Evolutionary conservation across 2,113 vertebrate species (phyloP).

Genomic region (Reinhardtius hippoglossoides): DNA sequence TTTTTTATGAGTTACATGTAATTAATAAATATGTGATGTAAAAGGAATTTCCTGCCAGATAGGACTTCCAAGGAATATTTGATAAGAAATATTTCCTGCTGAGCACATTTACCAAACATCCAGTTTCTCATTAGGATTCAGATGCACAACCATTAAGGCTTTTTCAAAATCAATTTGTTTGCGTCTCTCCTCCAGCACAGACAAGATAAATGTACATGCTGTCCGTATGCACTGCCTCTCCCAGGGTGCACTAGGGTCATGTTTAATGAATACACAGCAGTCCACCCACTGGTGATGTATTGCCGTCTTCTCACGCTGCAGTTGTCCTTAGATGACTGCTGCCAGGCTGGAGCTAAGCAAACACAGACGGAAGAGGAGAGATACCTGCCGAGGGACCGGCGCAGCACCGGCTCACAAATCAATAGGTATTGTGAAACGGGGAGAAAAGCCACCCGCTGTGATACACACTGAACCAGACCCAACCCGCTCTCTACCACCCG

Average conservation of each 20-base stretch:
- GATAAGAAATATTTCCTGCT: constrained; percentile 53
- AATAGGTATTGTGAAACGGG: constrained; percentile 40
- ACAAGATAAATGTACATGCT: constrained; percentile 39
- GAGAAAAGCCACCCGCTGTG: constrained; percentile 43
- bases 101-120: constrained; percentile 44
- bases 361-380: constrained; percentile 22
- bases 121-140: constrained; percentile 55
- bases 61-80: constrained; percentile 35
- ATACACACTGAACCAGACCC: constrained; percentile 27
- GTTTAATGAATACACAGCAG: constrained; percentile 62
- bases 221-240: constrained; percentile 24
- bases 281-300: constrained; percentile 9
- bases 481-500: constrained; percentile 32
- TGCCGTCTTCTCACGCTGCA: constrained; percentile 18
- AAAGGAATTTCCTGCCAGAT: constrained; percentile 26
- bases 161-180: constrained; percentile 63
- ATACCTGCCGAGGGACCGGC: constrained; percentile 28
- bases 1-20: constrained; percentile 7
- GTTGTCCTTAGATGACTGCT: constrained; percentile 62
- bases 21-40: constrained; percentile 3
- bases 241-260: constrained; percentile 39
- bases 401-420: constrained; percentile 51
- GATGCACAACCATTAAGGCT: constrained; percentile 45
- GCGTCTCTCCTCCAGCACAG: constrained; percentile 34
- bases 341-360: constrained; percentile 38